Base-by-base conservation (phyloP, 2,888 invertebrate species). In the Drepana falcataria region DNA sequence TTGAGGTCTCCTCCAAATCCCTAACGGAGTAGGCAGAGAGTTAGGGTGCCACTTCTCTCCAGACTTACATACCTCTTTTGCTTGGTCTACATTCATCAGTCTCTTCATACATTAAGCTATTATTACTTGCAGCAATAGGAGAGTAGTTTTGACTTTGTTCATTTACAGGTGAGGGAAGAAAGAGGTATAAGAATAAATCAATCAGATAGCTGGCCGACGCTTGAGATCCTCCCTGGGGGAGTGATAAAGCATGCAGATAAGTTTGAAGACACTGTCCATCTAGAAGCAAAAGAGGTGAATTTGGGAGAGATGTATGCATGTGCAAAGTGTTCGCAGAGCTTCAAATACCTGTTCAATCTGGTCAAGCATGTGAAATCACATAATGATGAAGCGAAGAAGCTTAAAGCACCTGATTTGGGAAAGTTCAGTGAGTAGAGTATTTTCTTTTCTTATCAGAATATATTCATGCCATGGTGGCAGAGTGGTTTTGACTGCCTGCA, bases 221-320 rank as follows among this genome's bases (percentile, higher is more conserved):
- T 90, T 52, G 89, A 89, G 69, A 89, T 90, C 54, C 59, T 87
- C 3, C 90, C 89, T 0, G 89, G 90, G 0, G 89, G 90, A 7
- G 86, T 89, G 0, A 89, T 90, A 53, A 87, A 85, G 53, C 77
- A 80, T 52, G 72, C 75, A 0, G 77, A 84, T 5, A 79, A 81
- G 55, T 61, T 55, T 9, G 79, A 78, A 33, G 65, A 63, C 6
- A 63, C 64, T n/a, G 9, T 9, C 51, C 56, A 34, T 64, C 57
- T 41, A 52, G 59, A 1, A 55, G 59, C 55, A 47, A 61, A 48
- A 0, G 63, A 55, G 2, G 52, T 55, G 0, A 63, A 59, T 0
- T 56, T 52, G 0, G 67, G 65, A 1, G 81, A 81, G 6, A 82
- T 84, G 79, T 90, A 88, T 51, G 88, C 83, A 0, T 90, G 89